These are phyloP conservation scores for Gorsachius magnificus DNA, from an alignment of 2,797 vertebrate species.

Conservation along the genomic window DNA sequence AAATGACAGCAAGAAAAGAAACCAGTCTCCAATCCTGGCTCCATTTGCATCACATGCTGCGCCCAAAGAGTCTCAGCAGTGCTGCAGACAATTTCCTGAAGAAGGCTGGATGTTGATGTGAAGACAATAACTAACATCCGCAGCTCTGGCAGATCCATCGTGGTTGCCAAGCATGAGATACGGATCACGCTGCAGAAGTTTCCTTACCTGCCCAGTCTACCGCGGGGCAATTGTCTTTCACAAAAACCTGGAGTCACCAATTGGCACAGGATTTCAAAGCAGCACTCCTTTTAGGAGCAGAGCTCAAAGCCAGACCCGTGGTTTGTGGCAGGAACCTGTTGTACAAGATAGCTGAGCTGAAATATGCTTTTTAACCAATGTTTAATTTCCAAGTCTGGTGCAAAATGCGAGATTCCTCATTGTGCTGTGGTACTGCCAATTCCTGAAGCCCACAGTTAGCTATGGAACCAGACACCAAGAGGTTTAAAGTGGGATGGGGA, in stretches of 20 bases:
- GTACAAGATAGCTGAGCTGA: slow-evolving; percentile 16
- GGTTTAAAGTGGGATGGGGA: slow-evolving; percentile 49
- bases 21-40: not conserved
- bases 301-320: slow-evolving; percentile 30
- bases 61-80: not conserved
- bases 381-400: slow-evolving; percentile 66
- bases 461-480: slow-evolving; percentile 64
- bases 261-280: slow-evolving; percentile 56
- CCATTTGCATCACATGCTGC: not conserved
- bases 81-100: slow-evolving; percentile 20
- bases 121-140: slow-evolving; percentile 22
- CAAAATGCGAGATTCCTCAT: slow-evolving; percentile 56
- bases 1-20: not conserved
- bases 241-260: slow-evolving; percentile 2
- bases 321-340: slow-evolving; percentile 40
- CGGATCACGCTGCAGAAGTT: not conserved
- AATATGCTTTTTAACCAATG: slow-evolving; percentile 31
- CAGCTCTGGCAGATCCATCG: slow-evolving; percentile 36
- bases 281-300: slow-evolving; percentile 29
- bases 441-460: slow-evolving; percentile 51
- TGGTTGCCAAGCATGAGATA: slow-evolving; percentile 19
- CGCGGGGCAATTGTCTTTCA: slow-evolving; percentile 13
- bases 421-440: slow-evolving; percentile 32
- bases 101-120: not conserved
- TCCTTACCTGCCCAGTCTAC: slow-evolving; percentile 13